Evolutionary conservation across 2,888 invertebrate genomes (phyloP).

Genomic region (Sinopyrophorus schimmeli): DNA sequence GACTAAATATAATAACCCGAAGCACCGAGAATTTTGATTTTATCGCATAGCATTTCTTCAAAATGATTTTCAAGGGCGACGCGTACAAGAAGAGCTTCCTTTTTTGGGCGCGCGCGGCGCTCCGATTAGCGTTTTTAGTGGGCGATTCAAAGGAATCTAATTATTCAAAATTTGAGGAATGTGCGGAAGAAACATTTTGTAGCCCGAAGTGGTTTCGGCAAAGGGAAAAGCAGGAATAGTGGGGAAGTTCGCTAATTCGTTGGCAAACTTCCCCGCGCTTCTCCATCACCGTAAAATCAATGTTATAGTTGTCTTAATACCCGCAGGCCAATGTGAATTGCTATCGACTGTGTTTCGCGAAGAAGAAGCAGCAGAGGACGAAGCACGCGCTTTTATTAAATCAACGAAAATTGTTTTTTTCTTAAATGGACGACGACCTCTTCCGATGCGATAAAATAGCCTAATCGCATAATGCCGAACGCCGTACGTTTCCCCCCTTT

Average conservation of each 20-base stretch:
- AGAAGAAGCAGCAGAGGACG: too few relatives aligned
- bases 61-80: too few relatives aligned
- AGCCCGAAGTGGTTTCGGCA: constrained; percentile 23
- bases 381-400: constrained; percentile 27
- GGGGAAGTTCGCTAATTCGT: constrained; percentile 32
- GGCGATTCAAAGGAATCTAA: too few relatives aligned
- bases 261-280: constrained; percentile 30
- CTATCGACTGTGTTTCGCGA: constrained; percentile 31
- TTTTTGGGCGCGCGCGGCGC: too few relatives aligned
- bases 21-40: too few relatives aligned
- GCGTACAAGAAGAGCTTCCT: too few relatives aligned
- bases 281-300: constrained; percentile 35
- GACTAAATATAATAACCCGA: too few relatives aligned
- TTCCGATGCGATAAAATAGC: constrained; percentile 19
- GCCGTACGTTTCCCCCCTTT: too few relatives aligned
- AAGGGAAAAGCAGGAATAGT: constrained; percentile 19
- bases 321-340: constrained; percentile 27
- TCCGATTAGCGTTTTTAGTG: too few relatives aligned
- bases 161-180: too few relatives aligned
- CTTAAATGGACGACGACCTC: constrained; percentile 14
- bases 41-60: too few relatives aligned
- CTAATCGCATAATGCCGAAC: constrained; percentile 15
- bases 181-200: too few relatives aligned
- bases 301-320: constrained; percentile 38
- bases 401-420: constrained; percentile 26